These are phyloP conservation scores for Lacanobia wlatinum DNA, from an alignment of 2,888 invertebrate species.

Conservation along the genomic window DNA sequence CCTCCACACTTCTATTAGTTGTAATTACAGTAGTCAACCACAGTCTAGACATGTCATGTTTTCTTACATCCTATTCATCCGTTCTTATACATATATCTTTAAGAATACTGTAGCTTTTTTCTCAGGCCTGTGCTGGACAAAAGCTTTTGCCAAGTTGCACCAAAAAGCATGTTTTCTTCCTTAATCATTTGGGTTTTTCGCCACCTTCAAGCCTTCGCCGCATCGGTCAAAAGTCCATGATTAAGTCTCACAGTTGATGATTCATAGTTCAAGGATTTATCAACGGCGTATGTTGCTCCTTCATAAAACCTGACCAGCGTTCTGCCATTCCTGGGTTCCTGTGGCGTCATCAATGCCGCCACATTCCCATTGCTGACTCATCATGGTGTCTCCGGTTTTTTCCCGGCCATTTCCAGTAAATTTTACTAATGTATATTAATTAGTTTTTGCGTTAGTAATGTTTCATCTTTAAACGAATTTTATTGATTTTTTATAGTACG, in stretches of 20 bases:
- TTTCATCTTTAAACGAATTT: conserved; percentile 25
- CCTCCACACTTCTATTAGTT: too few species aligned
- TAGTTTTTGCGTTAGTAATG: conserved; percentile 7
- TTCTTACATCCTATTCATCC: neutral
- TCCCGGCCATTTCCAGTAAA: neutral
- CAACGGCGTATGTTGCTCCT: neutral
- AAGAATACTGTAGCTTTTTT: too few species aligned
- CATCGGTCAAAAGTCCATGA: neutral
- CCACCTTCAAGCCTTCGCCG: neutral
- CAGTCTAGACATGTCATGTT: neutral
- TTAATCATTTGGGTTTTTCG: neutral
- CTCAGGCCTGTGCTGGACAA: neutral
- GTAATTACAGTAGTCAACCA: neutral
- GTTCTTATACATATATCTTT: too few species aligned
- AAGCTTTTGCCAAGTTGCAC: neutral
- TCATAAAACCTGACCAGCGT: neutral
- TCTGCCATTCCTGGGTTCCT: neutral
- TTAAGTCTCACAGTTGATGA: neutral
- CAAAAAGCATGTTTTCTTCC: neutral
- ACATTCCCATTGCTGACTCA: neutral
- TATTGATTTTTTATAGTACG: conserved; percentile 16
- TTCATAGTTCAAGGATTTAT: neutral
- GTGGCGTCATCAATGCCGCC: too few species aligned
- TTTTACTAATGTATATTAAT: conserved; percentile 18
- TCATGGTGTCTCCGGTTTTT: neutral